A percentile compares a stretch with the other conserved stretches of the same genome.
Conservation (phyloP, 2,797 vertebrate species). For the Alcedo quadribrachys region DNA sequence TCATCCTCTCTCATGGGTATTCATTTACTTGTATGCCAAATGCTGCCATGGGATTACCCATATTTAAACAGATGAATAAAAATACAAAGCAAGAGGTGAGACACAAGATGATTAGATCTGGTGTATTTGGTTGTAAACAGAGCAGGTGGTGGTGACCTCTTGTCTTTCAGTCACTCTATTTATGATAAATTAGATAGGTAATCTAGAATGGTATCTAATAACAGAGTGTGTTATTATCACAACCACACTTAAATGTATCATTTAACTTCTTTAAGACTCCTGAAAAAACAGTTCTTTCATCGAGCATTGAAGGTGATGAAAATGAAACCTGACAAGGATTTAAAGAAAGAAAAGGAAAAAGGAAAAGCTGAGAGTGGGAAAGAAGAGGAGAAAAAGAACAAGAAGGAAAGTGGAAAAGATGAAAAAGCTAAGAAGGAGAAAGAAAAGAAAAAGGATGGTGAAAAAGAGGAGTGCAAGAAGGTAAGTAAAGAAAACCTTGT, state of each 20-base stretch:
- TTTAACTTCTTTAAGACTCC: conserved; percentile 81
- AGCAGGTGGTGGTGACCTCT: neutral
- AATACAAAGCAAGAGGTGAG: neutral
- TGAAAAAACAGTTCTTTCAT: conserved; percentile 98
- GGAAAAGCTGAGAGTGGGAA: conserved; percentile 82
- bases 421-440: conserved; percentile 87
- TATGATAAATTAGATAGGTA: neutral
- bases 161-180: neutral
- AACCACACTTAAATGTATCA: neutral
- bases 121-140: neutral
- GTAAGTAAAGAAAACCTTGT: conserved; percentile 71
- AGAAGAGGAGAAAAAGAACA: conserved; percentile 85
- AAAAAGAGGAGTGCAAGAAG: conserved; percentile 90
- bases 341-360: conserved; percentile 88
- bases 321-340: conserved; percentile 94
- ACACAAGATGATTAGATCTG: neutral
- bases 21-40: neutral
- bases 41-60: neutral
- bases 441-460: conserved; percentile 90
- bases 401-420: conserved; percentile 85
- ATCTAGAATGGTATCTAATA: neutral
- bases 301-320: conserved; percentile 98
- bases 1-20: neutral
- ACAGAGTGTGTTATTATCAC: neutral
- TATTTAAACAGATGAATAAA: neutral